Evolutionary conservation across 2,113 vertebrate species (phyloP).

Genomic region (Entomyzon cyanotis): DNA sequence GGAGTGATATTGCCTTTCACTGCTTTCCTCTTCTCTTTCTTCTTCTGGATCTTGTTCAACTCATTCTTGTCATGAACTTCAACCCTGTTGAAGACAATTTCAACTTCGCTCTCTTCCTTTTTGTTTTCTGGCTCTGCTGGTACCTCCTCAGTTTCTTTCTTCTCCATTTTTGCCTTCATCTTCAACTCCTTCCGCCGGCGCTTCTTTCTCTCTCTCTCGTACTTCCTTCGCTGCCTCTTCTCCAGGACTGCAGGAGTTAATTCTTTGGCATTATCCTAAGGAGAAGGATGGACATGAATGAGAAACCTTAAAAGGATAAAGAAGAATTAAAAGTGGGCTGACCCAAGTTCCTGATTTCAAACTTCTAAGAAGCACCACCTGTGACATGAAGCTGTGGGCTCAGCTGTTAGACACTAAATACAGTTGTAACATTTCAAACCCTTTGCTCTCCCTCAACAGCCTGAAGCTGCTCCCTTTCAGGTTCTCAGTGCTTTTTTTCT

Average conservation of each 20-base stretch:
- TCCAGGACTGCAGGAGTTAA: slow-evolving; percentile 76
- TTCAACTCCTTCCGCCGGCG: slow-evolving; percentile 86
- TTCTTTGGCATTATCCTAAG: slow-evolving; percentile 75
- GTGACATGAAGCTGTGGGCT: not conserved
- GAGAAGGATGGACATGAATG: not conserved
- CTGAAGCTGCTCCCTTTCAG: fast-evolving
- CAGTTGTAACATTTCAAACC: not conserved
- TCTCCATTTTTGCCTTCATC: slow-evolving; percentile 79
- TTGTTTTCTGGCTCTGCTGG: not conserved
- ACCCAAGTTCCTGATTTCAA: not conserved
- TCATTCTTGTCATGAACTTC: slow-evolving; percentile 76
- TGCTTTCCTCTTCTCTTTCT: slow-evolving; percentile 77
- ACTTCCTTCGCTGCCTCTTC: slow-evolving; percentile 85
- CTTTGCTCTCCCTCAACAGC: not conserved
- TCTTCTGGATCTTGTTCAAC: slow-evolving; percentile 73
- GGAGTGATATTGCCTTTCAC: slow-evolving; percentile 88
- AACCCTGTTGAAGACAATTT: slow-evolving; percentile 86
- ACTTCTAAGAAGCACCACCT: not conserved
- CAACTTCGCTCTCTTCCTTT: slow-evolving; percentile 24
- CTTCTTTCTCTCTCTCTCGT: slow-evolving; percentile 90
- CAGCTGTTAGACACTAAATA: not conserved
- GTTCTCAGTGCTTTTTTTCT: not conserved
- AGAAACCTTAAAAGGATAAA: not conserved
- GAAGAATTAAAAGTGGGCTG: not conserved
- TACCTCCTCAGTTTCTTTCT: not conserved